Percentiles rank a stretch among this genome's conserved stretches.
Conservation (phyloP, 2,888 invertebrate species). For the Drosophila atripex region DNA sequence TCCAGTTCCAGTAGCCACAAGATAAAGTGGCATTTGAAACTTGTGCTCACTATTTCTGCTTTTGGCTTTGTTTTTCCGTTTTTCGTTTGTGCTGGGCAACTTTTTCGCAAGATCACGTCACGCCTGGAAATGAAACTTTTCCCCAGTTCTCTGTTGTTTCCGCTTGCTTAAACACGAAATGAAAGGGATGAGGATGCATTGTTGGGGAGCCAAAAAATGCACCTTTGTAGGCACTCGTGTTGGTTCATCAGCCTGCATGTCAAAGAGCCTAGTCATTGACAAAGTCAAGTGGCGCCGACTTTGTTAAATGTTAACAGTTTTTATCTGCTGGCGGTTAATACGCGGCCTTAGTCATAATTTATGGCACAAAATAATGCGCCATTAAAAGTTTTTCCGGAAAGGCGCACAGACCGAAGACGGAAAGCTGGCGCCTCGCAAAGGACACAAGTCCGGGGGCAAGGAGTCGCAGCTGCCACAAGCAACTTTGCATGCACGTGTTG, state of each 20-base stretch:
- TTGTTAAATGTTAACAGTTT: slow-evolving; percentile 74
- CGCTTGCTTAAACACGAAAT: slow-evolving; percentile 46
- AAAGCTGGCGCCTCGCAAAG: slow-evolving; percentile 47
- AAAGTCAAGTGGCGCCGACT: slow-evolving; percentile 39
- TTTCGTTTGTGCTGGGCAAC: slow-evolving; percentile 14
- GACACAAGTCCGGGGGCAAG: slow-evolving; percentile 32
- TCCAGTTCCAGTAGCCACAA: slow-evolving; percentile 46
- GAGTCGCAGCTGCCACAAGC: slow-evolving; percentile 56
- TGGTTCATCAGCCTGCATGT: slow-evolving; percentile 46
- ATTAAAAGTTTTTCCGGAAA: slow-evolving; percentile 73
- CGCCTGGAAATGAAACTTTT: slow-evolving; percentile 39
- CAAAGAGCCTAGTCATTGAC: slow-evolving; percentile 43
- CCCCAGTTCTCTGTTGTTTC: slow-evolving; percentile 27
- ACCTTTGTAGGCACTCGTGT: slow-evolving; percentile 9
- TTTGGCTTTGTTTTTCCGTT: slow-evolving; percentile 27
- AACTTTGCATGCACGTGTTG: slow-evolving; percentile 78
- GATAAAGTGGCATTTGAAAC: slow-evolving; percentile 79
- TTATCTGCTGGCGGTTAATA: slow-evolving; percentile 67
- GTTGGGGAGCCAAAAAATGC: slow-evolving; percentile 7
- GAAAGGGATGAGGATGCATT: slow-evolving; percentile 15
- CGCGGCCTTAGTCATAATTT: slow-evolving; percentile 76
- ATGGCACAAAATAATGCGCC: slow-evolving; percentile 77
- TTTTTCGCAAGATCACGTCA: slow-evolving; percentile 44
- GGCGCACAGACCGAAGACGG: slow-evolving; percentile 17
- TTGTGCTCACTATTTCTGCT: slow-evolving; percentile 54